Evolutionary conservation across 2,888 invertebrate genomes (phyloP).

Genomic region (Plusia festucae): DNA sequence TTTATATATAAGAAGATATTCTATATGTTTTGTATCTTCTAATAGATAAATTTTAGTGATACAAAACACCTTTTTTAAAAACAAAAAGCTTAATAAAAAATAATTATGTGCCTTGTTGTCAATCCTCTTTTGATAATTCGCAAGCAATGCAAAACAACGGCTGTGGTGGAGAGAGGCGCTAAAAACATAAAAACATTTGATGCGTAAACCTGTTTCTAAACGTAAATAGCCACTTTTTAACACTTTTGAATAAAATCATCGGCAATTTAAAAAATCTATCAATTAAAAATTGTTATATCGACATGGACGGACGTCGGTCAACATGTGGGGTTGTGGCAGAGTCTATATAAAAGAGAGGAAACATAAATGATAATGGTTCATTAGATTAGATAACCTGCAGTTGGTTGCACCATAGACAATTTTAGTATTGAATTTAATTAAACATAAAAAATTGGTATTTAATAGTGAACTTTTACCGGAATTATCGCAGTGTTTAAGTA

Average conservation of each 20-base stretch:
- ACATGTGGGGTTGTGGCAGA: slow-evolving; percentile 36
- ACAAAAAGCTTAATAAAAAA: too few relatives aligned
- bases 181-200: not conserved
- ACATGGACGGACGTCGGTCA: not conserved
- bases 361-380: slow-evolving; percentile 33
- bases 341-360: slow-evolving; percentile 50
- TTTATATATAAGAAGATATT: too few relatives aligned
- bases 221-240: not conserved
- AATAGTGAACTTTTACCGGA: too few relatives aligned
- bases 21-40: too few relatives aligned
- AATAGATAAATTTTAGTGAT: too few relatives aligned
- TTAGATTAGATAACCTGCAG: slow-evolving; percentile 44
- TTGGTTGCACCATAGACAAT: slow-evolving; percentile 21
- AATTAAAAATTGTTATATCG: slow-evolving; percentile 24
- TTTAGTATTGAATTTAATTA: not conserved
- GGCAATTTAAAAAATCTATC: slow-evolving; percentile 28
- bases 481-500: not conserved
- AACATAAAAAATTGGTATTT: too few relatives aligned
- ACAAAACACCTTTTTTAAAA: too few relatives aligned
- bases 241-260: slow-evolving; percentile 32
- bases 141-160: too few relatives aligned
- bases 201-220: not conserved
- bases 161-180: not conserved
- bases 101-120: too few relatives aligned
- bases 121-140: too few relatives aligned